A percentile compares a stretch with the other conserved stretches of the same genome.
Evolutionary conservation across 2,888 invertebrate genomes (phyloP).

Genomic region (Oxyteleia sp.): DNA sequence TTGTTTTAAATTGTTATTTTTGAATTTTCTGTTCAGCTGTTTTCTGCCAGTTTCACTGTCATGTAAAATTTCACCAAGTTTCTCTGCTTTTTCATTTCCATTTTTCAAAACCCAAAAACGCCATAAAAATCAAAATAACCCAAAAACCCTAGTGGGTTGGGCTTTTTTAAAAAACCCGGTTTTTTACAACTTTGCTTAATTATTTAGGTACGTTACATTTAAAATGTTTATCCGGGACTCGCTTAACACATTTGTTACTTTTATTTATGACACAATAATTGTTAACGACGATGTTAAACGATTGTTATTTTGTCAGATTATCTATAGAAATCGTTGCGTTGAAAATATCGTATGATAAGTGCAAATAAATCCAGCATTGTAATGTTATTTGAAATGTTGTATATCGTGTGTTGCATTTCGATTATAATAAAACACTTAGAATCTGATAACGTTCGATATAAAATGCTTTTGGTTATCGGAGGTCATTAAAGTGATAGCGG

Average conservation of each 20-base stretch:
- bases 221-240: too few relatives aligned
- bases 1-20: too few relatives aligned
- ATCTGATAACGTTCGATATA: slow-evolving; percentile 41
- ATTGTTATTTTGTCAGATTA: slow-evolving; percentile 1
- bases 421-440: slow-evolving; percentile 22
- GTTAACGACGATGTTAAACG: neutral
- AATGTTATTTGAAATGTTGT: slow-evolving; percentile 2
- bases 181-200: too few relatives aligned
- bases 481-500: slow-evolving; percentile 46
- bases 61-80: too few relatives aligned
- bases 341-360: slow-evolving; percentile 1
- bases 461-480: slow-evolving; percentile 46
- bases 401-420: neutral
- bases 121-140: too few relatives aligned
- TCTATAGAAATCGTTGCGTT: slow-evolving; percentile 22
- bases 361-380: slow-evolving; percentile 28
- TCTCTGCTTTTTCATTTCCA: too few relatives aligned
- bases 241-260: neutral
- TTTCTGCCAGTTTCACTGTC: too few relatives aligned
- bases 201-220: too few relatives aligned
- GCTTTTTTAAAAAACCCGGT: too few relatives aligned
- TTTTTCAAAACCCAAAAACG: too few relatives aligned
- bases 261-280: neutral
- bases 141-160: too few relatives aligned
- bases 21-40: too few relatives aligned